These are phyloP conservation scores for Bungarus multicinctus DNA, from an alignment of 2,113 vertebrate genomes.

Conservation along the genomic window DNA sequence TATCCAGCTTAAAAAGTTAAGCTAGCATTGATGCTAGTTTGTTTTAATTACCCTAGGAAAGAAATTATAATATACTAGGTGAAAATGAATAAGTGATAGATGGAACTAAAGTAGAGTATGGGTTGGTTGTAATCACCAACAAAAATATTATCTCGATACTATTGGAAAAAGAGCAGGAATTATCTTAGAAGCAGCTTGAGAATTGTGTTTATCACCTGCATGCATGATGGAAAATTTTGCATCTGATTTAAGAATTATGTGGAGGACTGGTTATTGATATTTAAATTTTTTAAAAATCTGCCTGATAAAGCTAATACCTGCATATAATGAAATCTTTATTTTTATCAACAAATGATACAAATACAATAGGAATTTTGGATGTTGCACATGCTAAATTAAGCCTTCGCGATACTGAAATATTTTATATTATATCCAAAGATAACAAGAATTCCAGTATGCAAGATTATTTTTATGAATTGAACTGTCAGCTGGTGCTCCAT, in stretches of 20 bases:
- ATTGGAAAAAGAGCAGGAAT: background rate
- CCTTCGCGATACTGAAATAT: background rate
- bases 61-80: background rate
- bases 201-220: background rate
- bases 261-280: background rate
- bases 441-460: background rate
- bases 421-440: background rate
- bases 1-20: background rate
- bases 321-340: background rate
- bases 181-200: background rate
- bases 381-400: background rate
- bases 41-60: background rate
- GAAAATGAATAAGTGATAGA: background rate
- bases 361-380: background rate
- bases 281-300: background rate
- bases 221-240: background rate
- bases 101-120: background rate
- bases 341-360: background rate
- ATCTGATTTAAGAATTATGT: background rate
- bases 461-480: background rate
- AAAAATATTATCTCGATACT: background rate
- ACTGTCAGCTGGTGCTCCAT: too few species aligned
- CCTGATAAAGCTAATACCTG: background rate
- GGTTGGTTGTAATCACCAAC: background rate
- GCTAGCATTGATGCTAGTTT: background rate